Evolutionary conservation across 2,797 vertebrate species (phyloP), one percentile per base, ranked within the genome.

Genomic region (Gobionotothen gibberifrons): DNA sequence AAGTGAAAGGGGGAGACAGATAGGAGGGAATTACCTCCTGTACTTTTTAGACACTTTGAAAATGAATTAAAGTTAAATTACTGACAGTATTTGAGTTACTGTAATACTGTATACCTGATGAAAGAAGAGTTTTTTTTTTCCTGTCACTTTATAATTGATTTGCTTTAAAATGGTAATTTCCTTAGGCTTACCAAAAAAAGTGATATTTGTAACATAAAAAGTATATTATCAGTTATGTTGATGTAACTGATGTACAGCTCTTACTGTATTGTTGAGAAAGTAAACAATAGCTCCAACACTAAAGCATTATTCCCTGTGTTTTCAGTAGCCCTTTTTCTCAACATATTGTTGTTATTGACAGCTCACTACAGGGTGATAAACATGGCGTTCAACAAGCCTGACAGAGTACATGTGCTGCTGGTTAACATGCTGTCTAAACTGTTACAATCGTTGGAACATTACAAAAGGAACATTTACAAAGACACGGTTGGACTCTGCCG

Each of bases 311-410:
- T 15, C 19, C 19, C 36, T 16, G 5, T 39, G 0, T 10, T 65
- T 32, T 64, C 1, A 7, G n/a, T n/a, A 44, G 11, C 16, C 53
- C 26, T 3, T 56, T 26, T 36, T 66, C 39, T 12, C 10, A 9
- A 26, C 14, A 10, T 55, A 16, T 56, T 57, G 54, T 8, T 15
- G 42, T 61, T 63, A 65, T 54, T 59, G 66, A 43, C 55, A 53
- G 56, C 42, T 19, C 55, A 59, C 62, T 54, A 52, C 59, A 36
- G 72, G 59, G 39, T 67, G 70, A 68, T 13, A 83, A 70, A 69
- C 19, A 19, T 66, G 55, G 47, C 40, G 26, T 43, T 64, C 29
- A 46, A 51, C 53, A 49, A 49, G 36, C 42, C 49, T 42, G 59
- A 58, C 52, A 62, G 66, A 60, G 29, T 16, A 1, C 54, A 54